Evolutionary conservation across 2,888 invertebrate genomes (phyloP), one percentile per base, ranked within the genome.

Genomic region (Teleiodes luculella): DNA sequence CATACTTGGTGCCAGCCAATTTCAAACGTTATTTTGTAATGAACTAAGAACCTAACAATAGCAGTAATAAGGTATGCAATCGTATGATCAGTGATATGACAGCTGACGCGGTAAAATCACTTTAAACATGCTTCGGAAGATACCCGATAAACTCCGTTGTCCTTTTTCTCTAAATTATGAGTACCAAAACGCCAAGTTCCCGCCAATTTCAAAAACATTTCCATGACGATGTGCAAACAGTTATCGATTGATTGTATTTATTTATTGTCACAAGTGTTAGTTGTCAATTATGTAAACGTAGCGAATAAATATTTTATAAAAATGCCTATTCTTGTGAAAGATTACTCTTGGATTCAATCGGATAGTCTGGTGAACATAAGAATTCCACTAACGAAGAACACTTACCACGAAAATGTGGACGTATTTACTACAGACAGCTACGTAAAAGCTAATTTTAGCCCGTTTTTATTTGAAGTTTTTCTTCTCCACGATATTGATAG

Each of bases 301-400:
- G 24, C 24, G 6, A n/a, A n/a, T 10, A 31, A 31, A 33, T 16
- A 11, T 47, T 18, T 46, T 16, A 8, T 2, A 39, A 73, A 63
- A 58, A 95, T 95, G 94, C 94, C 94, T n/a, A 92, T 95, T 62
- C 64, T 94, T 62, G 89, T 96, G 1, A 94, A 93, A 83, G 93
- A 95, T 83, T 94, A 90, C 69, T 91, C 90, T 35, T 96, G 96
- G 96, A 92, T 92, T 36, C 95, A 96, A 86, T 93, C 93, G 1
- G 81, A 87, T 11, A 86, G 86, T 36, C 80, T 79, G 35, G 68
- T 96, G 7, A 90, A 92, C 57, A 90, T 96, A 53, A 90, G 90
- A 61, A 91, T 95, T 28, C 93, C 94, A 4, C 71, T 95, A 49
- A 92, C 31, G 8, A 49, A 91, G 67, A 92, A 92, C 5, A 89